Evolutionary conservation across 2,113 vertebrate genomes (phyloP).

Genomic region (Prionailurus viverrinus): DNA sequence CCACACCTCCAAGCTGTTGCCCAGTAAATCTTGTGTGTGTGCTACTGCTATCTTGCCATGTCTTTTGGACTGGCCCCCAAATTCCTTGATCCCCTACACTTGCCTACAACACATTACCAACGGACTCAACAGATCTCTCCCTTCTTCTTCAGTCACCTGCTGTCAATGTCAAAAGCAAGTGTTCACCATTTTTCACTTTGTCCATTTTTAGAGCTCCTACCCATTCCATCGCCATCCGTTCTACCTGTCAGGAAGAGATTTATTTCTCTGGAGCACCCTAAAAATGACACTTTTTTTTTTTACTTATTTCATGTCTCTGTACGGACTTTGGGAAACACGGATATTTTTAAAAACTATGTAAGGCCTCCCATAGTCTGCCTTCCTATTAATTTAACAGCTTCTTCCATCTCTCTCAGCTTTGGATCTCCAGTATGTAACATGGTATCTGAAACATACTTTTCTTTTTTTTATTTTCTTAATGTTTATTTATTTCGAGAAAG

Average conservation of each 20-base stretch:
- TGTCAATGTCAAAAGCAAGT: neutral
- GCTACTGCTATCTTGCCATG: rapidly evolving
- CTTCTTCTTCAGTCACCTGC: neutral
- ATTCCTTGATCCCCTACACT: neutral
- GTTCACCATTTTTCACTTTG: neutral
- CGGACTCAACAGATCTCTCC: neutral
- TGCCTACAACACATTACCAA: neutral
- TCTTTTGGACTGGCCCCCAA: neutral
- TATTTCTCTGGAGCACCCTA: neutral
- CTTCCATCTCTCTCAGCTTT: neutral
- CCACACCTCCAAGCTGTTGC: neutral
- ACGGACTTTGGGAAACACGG: neutral
- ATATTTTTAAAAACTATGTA: neutral
- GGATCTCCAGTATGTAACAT: neutral
- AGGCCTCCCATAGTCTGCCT: neutral
- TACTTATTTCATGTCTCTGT: neutral
- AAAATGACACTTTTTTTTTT: neutral
- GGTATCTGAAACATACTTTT: neutral
- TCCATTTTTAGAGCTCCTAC: neutral
- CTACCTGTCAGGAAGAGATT: neutral
- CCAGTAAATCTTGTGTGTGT: neutral
- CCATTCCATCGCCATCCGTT: neutral
- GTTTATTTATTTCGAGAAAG: no score
- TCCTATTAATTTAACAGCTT: neutral
- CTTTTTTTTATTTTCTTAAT: no score